phyloP scores from a whole-genome alignment of 2,888 invertebrate species.

The Ophraella communa region DNA sequence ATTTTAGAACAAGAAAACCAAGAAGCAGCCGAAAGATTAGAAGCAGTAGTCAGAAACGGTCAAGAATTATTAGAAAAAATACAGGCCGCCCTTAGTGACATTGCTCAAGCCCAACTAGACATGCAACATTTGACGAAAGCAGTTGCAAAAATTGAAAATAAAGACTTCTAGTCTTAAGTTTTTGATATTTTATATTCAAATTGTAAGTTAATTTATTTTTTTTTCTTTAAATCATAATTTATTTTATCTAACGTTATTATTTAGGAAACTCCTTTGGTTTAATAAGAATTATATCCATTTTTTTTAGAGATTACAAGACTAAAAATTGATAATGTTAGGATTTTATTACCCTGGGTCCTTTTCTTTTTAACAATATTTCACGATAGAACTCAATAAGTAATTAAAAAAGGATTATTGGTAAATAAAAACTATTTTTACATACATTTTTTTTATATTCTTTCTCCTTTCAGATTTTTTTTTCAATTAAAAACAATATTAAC shows the following conservation, averaged over 20 bases:
- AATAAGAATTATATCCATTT: no score
- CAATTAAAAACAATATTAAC: conserved; percentile 35
- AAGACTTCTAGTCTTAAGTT: conserved; percentile 35
- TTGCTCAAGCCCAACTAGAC: conserved; percentile 89
- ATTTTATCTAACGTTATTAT: no score
- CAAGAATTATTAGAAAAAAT: conserved; percentile 87
- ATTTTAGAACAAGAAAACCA: conserved; percentile 90
- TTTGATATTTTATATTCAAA: conserved; percentile 5
- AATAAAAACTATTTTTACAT: neutral
- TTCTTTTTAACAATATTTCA: no score
- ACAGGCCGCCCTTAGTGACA: conserved; percentile 89
- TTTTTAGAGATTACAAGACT: no score
- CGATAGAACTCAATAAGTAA: no score
- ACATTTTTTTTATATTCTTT: conserved; percentile 29
- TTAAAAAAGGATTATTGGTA: neutral
- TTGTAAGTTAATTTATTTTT: neutral
- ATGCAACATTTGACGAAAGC: conserved; percentile 72
- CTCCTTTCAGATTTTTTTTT: conserved; percentile 27
- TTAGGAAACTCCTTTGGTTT: no score
- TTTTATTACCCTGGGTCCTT: no score
- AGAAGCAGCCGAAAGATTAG: conserved; percentile 85
- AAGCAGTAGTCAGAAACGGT: conserved; percentile 84
- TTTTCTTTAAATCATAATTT: neutral
- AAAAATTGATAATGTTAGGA: no score
- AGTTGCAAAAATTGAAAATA: conserved; percentile 35